Conservation (phyloP, 2,888 invertebrate species). For the Drosophila leonis region DNA sequence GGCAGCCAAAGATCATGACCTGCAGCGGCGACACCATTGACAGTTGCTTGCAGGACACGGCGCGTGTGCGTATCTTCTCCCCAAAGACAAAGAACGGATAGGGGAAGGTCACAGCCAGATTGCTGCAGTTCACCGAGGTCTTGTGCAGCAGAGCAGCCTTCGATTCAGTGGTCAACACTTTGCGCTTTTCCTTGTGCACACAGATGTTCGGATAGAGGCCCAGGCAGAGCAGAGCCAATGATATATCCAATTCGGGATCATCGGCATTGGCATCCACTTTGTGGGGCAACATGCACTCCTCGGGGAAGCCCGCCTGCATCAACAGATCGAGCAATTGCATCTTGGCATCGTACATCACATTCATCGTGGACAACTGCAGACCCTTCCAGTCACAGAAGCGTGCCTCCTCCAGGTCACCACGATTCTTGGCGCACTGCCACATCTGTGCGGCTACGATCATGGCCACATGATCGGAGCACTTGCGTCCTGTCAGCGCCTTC, state of each 20-base stretch:
- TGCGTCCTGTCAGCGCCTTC: conserved; percentile 93
- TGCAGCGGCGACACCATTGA: conserved; percentile 98
- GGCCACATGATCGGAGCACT: conserved; percentile 97
- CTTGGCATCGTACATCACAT: conserved; percentile 97
- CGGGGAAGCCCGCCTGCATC: conserved; percentile 94
- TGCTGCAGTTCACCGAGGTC: conserved; percentile 97
- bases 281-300: conserved; percentile 92
- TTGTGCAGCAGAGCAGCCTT: conserved; percentile 98
- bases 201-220: conserved; percentile 99
- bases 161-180: conserved; percentile 97
- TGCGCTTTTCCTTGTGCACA: conserved; percentile 97
- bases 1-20: conserved; percentile 95
- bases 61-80: conserved; percentile 98
- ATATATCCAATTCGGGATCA: conserved; percentile 92
- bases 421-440: conserved; percentile 90
- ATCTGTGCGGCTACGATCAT: conserved; percentile 96
- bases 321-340: conserved; percentile 89
- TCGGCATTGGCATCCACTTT: conserved; percentile 91
- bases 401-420: conserved; percentile 91
- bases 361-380: conserved; percentile 94
- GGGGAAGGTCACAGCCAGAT: conserved; percentile 92
- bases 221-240: conserved; percentile 94
- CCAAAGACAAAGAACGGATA: conserved; percentile 99
- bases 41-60: conserved; percentile 98
- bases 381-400: conserved; percentile 97